Evolutionary conservation across 1,140 invertebrate genomes (phyloP).

Genomic region (Ceratosolen solmsi): DNA sequence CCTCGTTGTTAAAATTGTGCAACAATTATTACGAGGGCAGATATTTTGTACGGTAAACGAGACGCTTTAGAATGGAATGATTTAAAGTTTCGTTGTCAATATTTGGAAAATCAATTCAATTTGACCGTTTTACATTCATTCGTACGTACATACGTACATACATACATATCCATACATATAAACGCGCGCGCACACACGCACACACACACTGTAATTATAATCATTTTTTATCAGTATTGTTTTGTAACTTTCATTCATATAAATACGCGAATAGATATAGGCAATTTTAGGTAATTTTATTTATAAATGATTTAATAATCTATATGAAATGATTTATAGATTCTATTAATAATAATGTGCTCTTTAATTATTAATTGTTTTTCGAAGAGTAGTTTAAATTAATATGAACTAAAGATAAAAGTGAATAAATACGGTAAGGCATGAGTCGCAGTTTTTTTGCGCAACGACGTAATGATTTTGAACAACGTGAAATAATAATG

Average conservation of each 20-base stretch:
- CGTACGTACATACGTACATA: too few species aligned
- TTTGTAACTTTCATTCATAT: conserved; percentile 38
- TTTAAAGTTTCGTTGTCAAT: background rate
- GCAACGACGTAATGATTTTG: background rate
- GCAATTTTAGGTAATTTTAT: conserved; percentile 31
- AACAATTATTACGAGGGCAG: background rate
- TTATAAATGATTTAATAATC: too few species aligned
- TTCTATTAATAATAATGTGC: too few species aligned
- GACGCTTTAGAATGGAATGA: background rate
- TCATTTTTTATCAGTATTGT: conserved; percentile 47
- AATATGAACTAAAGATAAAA: conserved; percentile 3
- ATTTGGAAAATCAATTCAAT: conserved; percentile 6
- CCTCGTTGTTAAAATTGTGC: background rate
- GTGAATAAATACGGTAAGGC: background rate
- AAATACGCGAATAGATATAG: conserved; percentile 14
- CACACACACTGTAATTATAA: conserved; percentile 35
- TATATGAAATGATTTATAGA: too few species aligned
- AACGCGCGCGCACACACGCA: too few species aligned
- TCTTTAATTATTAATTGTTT: background rate
- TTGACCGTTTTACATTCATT: too few species aligned
- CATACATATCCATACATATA: too few species aligned
- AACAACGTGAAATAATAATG: background rate
- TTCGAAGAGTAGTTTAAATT: background rate
- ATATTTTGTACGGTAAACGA: conserved; percentile 11
- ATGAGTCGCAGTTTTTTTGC: background rate